Conservation (phyloP, 2,797 vertebrate species). For the Prionace glauca region DNA sequence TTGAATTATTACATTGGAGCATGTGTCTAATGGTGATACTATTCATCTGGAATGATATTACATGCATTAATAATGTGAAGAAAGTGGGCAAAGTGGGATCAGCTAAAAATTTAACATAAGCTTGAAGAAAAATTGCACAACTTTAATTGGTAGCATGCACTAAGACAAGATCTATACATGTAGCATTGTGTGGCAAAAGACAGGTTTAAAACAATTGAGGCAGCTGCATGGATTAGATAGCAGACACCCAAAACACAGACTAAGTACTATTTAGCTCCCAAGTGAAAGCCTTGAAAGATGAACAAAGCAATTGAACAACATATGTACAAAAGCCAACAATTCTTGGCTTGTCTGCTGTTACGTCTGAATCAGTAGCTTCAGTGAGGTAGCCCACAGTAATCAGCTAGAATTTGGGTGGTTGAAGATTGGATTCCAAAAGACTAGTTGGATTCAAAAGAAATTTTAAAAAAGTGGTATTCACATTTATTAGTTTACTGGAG, state of each 20-base stretch:
- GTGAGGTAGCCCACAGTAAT: constrained; percentile 8
- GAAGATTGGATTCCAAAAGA: neutral
- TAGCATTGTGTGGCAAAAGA: neutral
- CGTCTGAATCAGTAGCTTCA: neutral
- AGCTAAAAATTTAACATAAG: neutral
- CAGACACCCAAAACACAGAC: constrained; percentile 34
- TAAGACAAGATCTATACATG: neutral
- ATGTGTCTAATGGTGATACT: neutral
- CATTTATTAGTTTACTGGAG: neutral
- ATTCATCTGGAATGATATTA: neutral
- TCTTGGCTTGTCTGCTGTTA: constrained; percentile 26
- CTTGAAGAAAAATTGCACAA: neutral
- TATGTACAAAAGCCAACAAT: constrained; percentile 3
- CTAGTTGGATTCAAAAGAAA: constrained; percentile 18
- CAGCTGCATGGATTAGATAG: constrained; percentile 25
- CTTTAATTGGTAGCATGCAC: neutral
- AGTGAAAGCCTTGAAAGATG: constrained; percentile 32
- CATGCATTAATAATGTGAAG: neutral
- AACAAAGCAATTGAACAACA: constrained; percentile 35
- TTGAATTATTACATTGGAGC: neutral
- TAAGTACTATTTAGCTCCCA: constrained; percentile 28
- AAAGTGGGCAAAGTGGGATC: neutral
- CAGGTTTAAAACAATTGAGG: constrained; percentile 28
- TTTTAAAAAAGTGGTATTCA: neutral
- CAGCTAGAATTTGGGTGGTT: constrained; percentile 19